A percentile compares a stretch with the other conserved stretches of the same genome.
Evolutionary conservation across 1,140 invertebrate species (phyloP).

Genomic region (Metaphire vulgaris): DNA sequence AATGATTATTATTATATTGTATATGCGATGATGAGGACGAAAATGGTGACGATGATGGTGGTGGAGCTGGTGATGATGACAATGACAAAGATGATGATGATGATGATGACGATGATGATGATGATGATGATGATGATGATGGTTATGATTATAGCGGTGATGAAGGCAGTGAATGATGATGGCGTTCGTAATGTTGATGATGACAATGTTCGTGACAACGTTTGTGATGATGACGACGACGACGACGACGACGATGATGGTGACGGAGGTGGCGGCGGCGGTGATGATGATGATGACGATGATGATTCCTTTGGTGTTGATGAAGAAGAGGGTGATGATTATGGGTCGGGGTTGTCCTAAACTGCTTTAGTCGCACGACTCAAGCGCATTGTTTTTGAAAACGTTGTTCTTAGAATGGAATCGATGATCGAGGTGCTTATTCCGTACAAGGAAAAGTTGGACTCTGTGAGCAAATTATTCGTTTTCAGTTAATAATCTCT

Average conservation of each 20-base stretch:
- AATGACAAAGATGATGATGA: no score
- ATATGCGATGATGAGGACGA: neutral
- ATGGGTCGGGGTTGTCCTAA: no score
- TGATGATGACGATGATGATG: neutral
- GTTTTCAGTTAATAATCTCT: no score
- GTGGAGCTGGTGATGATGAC: no score
- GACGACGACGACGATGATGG: no score
- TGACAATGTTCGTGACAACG: neutral
- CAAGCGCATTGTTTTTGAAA: no score
- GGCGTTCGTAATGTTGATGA: neutral
- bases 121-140: no score
- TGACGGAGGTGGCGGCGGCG: no score
- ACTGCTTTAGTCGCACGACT: no score
- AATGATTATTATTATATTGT: neutral
- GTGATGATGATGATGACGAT: neutral
- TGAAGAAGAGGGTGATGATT: no score
- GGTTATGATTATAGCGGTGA: neutral
- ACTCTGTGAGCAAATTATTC: neutral
- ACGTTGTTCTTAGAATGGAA: neutral
- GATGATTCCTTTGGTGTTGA: no score
- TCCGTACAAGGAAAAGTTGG: neutral
- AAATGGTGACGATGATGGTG: conserved; percentile 2
- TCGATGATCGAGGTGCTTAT: neutral
- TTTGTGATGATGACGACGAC: no score
- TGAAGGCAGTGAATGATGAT: neutral